Evolutionary conservation across 2,113 vertebrate genomes (phyloP), one percentile per base, ranked within the genome.

Genomic region (Proterorhinus semilunaris): DNA sequence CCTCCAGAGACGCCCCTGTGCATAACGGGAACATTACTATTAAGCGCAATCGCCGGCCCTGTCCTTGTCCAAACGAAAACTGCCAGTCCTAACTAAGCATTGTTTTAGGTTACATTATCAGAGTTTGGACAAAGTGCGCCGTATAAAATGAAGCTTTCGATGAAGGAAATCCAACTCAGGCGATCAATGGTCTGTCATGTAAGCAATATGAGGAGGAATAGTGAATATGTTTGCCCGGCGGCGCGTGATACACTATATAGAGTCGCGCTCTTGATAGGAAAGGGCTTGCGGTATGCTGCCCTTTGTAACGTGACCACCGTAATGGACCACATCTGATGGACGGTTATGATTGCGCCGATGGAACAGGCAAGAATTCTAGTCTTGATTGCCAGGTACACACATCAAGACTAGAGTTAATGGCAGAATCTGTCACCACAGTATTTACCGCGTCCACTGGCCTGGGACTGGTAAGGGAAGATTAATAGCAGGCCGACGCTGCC

Each of bases 11-110:
- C 66, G 78, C 76, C 53, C 66, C 83, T 65, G 79, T 79, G 81
- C 78, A 75, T 87, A 84, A 88, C 83, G 75, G 84, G 85, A 86
- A 80, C 79, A 75, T 87, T 84, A 79, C 81, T 81, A 68, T 86
- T 85, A 83, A 84, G 71, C 69, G 45, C 69, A 80, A 83, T 86
- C 71, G 80, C 50, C 51, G 62, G 43, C 63, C 55, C 65, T 59
- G 85, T 87, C 85, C 86, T 88, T 89, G 87, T 76, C 83, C 63
- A 72, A 79, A 72, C 48, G 44, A 69, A 45, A 79, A 66, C 53
- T 52, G 16, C 46, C 59, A 63, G 66, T 63, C 67, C 84, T 72
- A 72, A 78, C 63, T 67, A 61, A 76, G 71, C 59, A 72, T 74
- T 79, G 73, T 77, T 78, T 82, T 72, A 80, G 27, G 57, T 85